phyloP scores from a whole-genome alignment of 1,140 invertebrate genomes.

The Vanessa tameamea region DNA sequence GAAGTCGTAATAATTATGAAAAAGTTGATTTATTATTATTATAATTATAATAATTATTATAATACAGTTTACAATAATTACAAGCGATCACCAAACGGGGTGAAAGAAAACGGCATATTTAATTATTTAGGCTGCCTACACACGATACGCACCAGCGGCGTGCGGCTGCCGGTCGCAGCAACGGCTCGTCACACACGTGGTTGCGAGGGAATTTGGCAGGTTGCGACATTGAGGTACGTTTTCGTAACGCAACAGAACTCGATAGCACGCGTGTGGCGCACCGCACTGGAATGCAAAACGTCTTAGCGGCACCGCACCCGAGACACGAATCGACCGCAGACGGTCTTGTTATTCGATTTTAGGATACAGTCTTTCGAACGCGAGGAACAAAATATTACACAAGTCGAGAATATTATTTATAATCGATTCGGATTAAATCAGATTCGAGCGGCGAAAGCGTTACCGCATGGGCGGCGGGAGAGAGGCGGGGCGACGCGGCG shows the following conservation, averaged over 20 bases:
- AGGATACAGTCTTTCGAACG: conserved; percentile 79
- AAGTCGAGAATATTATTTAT: conserved; percentile 78
- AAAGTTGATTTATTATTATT: conserved; percentile 80
- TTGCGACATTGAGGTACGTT: conserved; percentile 22
- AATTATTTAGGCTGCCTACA: conserved; percentile 69
- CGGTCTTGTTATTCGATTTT: conserved; percentile 53
- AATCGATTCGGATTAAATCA: conserved; percentile 74
- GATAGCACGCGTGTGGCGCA: conserved; percentile 27
- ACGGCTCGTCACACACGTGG: conserved; percentile 32
- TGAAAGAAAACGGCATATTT: conserved; percentile 80
- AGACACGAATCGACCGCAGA: conserved; percentile 42
- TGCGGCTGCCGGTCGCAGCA: conserved; percentile 33
- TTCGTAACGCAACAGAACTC: conserved; percentile 29
- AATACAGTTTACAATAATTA: conserved; percentile 81
- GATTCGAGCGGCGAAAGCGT: conserved; percentile 66
- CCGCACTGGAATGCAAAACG: conserved; percentile 32
- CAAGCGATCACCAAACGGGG: conserved; percentile 80
- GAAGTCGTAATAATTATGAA: conserved; percentile 77
- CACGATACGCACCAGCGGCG: conserved; percentile 45
- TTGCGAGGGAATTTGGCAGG: conserved; percentile 38
- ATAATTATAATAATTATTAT: conserved; percentile 81
- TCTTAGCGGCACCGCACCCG: conserved; percentile 43
- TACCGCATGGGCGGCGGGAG: conserved; percentile 40
- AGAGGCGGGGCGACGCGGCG: conserved; percentile 54
- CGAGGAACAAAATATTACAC: conserved; percentile 79